Evolutionary conservation across 2,888 invertebrate genomes (phyloP).

Genomic region (Lasioglossum villosulum): DNA sequence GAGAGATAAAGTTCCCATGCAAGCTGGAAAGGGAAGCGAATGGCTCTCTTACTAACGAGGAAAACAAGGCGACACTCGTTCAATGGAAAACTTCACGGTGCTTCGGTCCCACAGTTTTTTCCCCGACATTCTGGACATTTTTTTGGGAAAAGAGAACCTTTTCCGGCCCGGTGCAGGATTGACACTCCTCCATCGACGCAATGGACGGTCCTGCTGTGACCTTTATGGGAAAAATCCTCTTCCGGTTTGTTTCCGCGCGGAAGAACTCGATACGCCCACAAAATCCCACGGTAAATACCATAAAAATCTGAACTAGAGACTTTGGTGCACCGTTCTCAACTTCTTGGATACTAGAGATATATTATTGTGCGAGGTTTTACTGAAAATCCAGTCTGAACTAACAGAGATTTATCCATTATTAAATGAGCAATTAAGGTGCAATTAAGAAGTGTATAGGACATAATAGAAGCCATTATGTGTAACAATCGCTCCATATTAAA

Average conservation of each 20-base stretch:
- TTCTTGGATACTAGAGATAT: no score
- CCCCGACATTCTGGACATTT: not conserved
- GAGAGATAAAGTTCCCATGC: not conserved
- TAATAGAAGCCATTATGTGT: not conserved
- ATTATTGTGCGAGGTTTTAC: not conserved
- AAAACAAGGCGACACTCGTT: not conserved
- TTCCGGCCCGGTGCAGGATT: constrained; percentile 68
- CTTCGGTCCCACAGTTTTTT: not conserved
- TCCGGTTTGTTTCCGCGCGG: constrained; percentile 28
- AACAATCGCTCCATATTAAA: not conserved
- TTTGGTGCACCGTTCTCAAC: not conserved
- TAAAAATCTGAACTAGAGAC: constrained; percentile 45
- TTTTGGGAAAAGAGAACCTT: constrained; percentile 47
- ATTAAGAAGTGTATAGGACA: not conserved
- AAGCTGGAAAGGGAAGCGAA: not conserved
- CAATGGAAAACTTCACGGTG: not conserved
- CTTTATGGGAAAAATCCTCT: constrained; percentile 58
- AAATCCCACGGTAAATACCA: constrained; percentile 55
- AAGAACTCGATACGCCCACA: constrained; percentile 56
- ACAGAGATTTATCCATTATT: not conserved
- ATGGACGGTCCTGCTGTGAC: constrained; percentile 15
- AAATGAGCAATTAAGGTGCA: not conserved
- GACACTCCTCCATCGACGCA: constrained; percentile 21
- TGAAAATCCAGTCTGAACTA: not conserved
- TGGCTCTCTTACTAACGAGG: not conserved